Evolutionary conservation across 2,888 invertebrate genomes (phyloP).

Genomic region (Petrophora chlorosata): DNA sequence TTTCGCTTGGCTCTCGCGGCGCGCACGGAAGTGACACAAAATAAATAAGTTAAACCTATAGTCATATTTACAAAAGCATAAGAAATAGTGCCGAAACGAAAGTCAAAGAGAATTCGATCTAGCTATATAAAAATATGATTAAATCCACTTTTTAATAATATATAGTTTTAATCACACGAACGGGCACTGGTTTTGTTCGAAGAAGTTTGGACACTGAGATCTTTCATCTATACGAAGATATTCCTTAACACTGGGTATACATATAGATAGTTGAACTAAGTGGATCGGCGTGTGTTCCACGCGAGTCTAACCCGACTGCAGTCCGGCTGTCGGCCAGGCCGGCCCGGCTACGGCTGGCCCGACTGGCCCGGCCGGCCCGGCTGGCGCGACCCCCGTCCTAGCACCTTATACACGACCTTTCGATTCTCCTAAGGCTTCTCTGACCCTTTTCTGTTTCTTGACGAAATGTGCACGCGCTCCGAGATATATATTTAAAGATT

Average conservation of each 20-base stretch:
- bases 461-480: conserved; percentile 48
- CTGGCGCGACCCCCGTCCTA: conserved; percentile 48
- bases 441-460: conserved; percentile 53
- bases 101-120: conserved; percentile 72
- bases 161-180: conserved; percentile 71
- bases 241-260: conserved; percentile 56
- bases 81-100: conserved; percentile 72
- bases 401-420: conserved; percentile 55
- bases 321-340: not conserved
- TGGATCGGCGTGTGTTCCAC: conserved; percentile 15
- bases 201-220: conserved; percentile 77
- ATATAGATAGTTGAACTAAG: conserved; percentile 14
- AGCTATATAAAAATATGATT: conserved; percentile 75
- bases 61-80: conserved; percentile 81
- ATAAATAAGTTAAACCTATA: conserved; percentile 80
- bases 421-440: conserved; percentile 56
- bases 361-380: not conserved
- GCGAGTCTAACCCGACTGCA: not conserved
- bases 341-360: not conserved
- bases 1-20: conserved; percentile 38
- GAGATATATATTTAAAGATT: conserved; percentile 24
- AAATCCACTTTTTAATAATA: conserved; percentile 63
- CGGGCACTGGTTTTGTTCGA: conserved; percentile 80
- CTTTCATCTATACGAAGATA: conserved; percentile 59
- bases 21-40: conserved; percentile 50